Percentiles rank a stretch among this genome's conserved stretches.
Evolutionary conservation across 2,113 vertebrate genomes (phyloP).

Genomic region (Osmerus eperlanus): DNA sequence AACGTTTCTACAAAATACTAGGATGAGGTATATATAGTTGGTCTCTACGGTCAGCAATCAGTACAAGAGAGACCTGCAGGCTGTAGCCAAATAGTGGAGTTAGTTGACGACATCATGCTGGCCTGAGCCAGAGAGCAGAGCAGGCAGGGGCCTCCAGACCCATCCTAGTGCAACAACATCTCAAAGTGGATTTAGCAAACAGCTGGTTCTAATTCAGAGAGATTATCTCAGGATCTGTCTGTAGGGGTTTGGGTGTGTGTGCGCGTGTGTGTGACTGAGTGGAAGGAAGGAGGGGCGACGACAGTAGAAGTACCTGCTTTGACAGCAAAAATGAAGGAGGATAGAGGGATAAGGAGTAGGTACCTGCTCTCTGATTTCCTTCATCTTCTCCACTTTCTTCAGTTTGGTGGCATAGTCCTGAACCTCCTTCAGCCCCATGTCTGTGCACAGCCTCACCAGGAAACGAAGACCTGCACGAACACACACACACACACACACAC

Average conservation of each 20-base stretch:
- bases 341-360: not conserved
- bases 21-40: too few species aligned
- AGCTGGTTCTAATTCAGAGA: slow-evolving; percentile 56
- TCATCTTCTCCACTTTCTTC: slow-evolving; percentile 93
- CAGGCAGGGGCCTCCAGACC: not conserved
- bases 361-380: slow-evolving; percentile 94
- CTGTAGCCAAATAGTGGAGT: not conserved
- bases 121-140: not conserved
- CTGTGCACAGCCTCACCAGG: slow-evolving; percentile 89
- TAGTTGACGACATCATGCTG: not conserved
- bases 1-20: too few species aligned
- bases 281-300: not conserved
- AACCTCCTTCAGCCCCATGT: slow-evolving; percentile 91
- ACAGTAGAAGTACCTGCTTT: too few species aligned
- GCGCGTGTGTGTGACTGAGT: not conserved
- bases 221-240: slow-evolving; percentile 18
- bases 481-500: slow-evolving; percentile 27
- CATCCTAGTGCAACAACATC: slow-evolving; percentile 26
- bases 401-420: slow-evolving; percentile 91
- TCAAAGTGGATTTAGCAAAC: slow-evolving; percentile 38
- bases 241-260: too few species aligned
- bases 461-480: slow-evolving; percentile 82
- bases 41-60: too few species aligned
- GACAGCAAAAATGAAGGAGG: not conserved
- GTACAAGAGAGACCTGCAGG: too few species aligned